These are phyloP conservation scores for Meles meles DNA, from an alignment of 2,113 vertebrate genomes.

Conservation along the genomic window DNA sequence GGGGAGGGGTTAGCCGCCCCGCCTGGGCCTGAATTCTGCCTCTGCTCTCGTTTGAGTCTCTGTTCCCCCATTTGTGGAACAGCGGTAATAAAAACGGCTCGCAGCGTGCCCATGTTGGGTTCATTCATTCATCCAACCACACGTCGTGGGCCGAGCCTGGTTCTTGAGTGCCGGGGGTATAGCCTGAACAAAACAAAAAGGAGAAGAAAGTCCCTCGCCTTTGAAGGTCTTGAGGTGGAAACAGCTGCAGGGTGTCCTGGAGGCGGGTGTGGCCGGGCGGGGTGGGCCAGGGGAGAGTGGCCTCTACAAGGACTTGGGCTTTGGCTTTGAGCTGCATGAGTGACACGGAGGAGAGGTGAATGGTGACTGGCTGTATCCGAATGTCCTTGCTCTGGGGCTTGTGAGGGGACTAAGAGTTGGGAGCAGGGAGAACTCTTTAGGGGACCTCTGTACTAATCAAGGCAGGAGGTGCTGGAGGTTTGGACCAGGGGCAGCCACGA, in stretches of 20 bases:
- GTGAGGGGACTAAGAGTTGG: neutral
- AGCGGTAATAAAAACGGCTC: too few species aligned
- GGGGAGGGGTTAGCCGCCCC: too few species aligned
- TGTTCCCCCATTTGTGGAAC: neutral
- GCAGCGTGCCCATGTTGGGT: too few species aligned
- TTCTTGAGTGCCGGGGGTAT: neutral
- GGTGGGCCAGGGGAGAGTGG: rapidly evolving
- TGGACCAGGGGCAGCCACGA: rapidly evolving
- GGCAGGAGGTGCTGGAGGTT: neutral
- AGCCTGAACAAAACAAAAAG: neutral
- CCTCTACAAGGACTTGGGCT: neutral
- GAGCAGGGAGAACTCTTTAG: neutral
- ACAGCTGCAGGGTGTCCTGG: rapidly evolving
- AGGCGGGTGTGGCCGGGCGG: rapidly evolving
- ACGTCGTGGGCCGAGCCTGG: neutral
- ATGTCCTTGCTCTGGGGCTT: neutral
- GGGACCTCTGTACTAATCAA: neutral
- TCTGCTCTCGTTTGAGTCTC: neutral
- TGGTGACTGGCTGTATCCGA: neutral
- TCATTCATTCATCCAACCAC: neutral
- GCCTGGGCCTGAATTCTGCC: neutral
- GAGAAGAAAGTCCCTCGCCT: neutral
- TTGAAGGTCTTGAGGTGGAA: neutral
- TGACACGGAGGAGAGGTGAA: neutral
- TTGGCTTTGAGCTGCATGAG: neutral